Conservation (phyloP, 2,113 vertebrate genomes). For the Oryzias melastigma region DNA sequence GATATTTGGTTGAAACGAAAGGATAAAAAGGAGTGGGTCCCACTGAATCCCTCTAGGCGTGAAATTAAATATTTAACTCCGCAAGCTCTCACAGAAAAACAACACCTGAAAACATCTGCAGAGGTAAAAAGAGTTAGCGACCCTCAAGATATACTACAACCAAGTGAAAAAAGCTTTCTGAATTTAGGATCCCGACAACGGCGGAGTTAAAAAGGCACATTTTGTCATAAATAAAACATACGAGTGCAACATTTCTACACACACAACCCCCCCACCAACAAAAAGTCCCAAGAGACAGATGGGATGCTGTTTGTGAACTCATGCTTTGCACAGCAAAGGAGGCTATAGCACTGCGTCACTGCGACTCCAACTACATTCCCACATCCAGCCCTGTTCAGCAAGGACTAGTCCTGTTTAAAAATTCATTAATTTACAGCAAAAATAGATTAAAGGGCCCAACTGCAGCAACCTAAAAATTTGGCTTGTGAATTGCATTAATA, state of each 20-base stretch:
- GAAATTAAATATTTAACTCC: conserved; percentile 62
- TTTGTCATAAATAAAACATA: conserved; percentile 79
- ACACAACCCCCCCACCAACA: conserved; percentile 54
- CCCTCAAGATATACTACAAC: conserved; percentile 58
- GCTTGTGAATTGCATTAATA: conserved; percentile 78
- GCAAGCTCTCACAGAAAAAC: conserved; percentile 61
- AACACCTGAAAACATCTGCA: conserved; percentile 73
- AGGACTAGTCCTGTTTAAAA: conserved; percentile 76
- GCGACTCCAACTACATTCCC: conserved; percentile 58
- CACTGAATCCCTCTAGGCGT: conserved; percentile 38
- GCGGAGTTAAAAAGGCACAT: conserved; percentile 71
- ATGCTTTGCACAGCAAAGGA: conserved; percentile 64
- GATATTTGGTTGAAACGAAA: conserved; percentile 42
- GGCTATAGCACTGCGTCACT: conserved; percentile 65
- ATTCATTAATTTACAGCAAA: conserved; percentile 80
- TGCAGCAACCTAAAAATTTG: conserved; percentile 75
- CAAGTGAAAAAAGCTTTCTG: conserved; percentile 53
- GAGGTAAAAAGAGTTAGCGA: conserved; percentile 52
- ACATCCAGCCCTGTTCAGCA: conserved; percentile 62
- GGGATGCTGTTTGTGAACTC: conserved; percentile 71
- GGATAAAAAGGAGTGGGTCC: conserved; percentile 40
- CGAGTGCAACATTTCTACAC: conserved; percentile 67
- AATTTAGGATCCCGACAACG: conserved; percentile 64
- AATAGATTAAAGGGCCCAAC: conserved; percentile 77
- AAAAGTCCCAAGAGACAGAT: conserved; percentile 62